Conservation (phyloP, 2,113 vertebrate genomes). For the Cygnus atratus region DNA sequence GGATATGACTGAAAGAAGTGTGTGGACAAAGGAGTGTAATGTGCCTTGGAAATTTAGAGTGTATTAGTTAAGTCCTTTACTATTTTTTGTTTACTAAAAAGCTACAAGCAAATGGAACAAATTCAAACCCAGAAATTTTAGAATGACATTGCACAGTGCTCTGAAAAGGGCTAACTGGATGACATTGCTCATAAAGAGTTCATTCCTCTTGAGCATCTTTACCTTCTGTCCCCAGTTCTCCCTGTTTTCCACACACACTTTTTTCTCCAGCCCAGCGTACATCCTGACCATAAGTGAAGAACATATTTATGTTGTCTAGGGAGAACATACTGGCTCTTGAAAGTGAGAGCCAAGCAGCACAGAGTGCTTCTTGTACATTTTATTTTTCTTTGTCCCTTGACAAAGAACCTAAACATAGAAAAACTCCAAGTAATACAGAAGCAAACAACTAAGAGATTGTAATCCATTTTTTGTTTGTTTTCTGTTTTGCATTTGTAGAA, state of each 20-base stretch:
- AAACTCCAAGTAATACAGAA: not conserved
- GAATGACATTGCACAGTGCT: not conserved
- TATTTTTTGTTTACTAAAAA: not conserved
- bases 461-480: not conserved
- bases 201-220: not conserved
- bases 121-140: not conserved
- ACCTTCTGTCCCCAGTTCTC: not conserved
- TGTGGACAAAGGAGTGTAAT: accelerated
- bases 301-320: not conserved
- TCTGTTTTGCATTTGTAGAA: not conserved
- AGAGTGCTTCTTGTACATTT: not conserved
- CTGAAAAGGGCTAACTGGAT: not conserved
- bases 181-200: too few species aligned
- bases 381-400: not conserved
- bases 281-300: not conserved
- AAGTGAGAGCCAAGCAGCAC: not conserved
- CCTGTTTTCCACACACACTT: not conserved
- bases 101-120: not conserved
- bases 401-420: not conserved
- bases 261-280: not conserved
- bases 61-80: not conserved
- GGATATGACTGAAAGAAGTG: not conserved
- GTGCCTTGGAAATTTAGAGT: not conserved
- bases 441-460: not conserved
- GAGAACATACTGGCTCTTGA: not conserved